phyloP scores from a whole-genome alignment of 2,113 vertebrate genomes.

The Raja brachyura region DNA sequence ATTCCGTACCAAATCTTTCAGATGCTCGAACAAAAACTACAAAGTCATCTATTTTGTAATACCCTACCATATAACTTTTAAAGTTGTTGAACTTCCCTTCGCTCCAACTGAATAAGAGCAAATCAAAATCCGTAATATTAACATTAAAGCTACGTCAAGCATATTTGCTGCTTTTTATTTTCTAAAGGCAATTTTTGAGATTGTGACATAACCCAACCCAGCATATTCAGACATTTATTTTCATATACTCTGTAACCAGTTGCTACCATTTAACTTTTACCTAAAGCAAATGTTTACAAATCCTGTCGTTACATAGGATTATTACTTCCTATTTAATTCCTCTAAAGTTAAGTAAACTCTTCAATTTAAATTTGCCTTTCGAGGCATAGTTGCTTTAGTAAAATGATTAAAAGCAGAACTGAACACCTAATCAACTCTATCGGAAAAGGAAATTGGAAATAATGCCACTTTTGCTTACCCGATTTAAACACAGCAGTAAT shows the following conservation, averaged over 20 bases:
- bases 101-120: background rate
- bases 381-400: background rate
- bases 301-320: background rate
- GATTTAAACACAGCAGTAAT: background rate
- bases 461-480: background rate
- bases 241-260: background rate
- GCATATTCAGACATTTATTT: background rate
- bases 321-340: background rate
- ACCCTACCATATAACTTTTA: background rate
- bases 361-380: background rate
- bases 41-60: background rate
- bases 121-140: background rate
- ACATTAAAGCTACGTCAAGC: background rate
- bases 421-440: background rate
- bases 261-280: background rate
- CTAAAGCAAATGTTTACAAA: background rate
- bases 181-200: background rate
- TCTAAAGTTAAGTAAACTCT: constrained; percentile 19
- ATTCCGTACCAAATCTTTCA: background rate
- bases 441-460: background rate
- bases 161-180: background rate
- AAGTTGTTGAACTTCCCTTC: background rate
- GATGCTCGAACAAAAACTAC: background rate
- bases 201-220: background rate
- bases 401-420: background rate